Conservation (phyloP, 2,888 invertebrate species). For the Argyra leucocephala region DNA sequence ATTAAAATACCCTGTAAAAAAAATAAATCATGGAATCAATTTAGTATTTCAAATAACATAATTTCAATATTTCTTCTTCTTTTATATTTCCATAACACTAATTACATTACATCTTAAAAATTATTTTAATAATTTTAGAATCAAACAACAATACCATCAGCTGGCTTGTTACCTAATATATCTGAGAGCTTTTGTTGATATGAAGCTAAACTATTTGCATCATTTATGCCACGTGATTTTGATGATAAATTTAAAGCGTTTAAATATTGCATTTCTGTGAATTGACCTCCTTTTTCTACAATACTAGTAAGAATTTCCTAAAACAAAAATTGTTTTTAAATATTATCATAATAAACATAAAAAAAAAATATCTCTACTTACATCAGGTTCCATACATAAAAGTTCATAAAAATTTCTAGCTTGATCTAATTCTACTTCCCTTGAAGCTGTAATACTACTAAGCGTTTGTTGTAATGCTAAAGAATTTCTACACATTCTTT, state of each 20-base stretch:
- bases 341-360: slow-evolving; percentile 7
- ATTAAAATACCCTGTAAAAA: too few species aligned
- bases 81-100: too few species aligned
- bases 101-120: too few species aligned
- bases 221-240: slow-evolving; percentile 49
- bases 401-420: slow-evolving; percentile 83
- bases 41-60: not conserved
- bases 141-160: slow-evolving; percentile 66
- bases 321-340: slow-evolving; percentile 20
- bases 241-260: slow-evolving; percentile 73
- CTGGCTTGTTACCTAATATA: slow-evolving; percentile 59
- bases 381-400: slow-evolving; percentile 72
- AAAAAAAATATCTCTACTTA: slow-evolving; percentile 37
- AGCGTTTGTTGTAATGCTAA: slow-evolving; percentile 75
- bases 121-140: not conserved
- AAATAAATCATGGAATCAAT: not conserved
- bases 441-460: slow-evolving; percentile 71
- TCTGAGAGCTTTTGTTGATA: slow-evolving; percentile 73
- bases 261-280: slow-evolving; percentile 78
- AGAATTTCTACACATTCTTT: slow-evolving; percentile 76
- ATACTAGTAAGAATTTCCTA: slow-evolving; percentile 77
- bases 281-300: slow-evolving; percentile 78
- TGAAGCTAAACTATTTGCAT: slow-evolving; percentile 51
- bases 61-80: too few species aligned
- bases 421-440: slow-evolving; percentile 77